These are phyloP conservation scores for Pemphredon lugubris DNA, from an alignment of 2,888 invertebrate species.

Conservation along the genomic window DNA sequence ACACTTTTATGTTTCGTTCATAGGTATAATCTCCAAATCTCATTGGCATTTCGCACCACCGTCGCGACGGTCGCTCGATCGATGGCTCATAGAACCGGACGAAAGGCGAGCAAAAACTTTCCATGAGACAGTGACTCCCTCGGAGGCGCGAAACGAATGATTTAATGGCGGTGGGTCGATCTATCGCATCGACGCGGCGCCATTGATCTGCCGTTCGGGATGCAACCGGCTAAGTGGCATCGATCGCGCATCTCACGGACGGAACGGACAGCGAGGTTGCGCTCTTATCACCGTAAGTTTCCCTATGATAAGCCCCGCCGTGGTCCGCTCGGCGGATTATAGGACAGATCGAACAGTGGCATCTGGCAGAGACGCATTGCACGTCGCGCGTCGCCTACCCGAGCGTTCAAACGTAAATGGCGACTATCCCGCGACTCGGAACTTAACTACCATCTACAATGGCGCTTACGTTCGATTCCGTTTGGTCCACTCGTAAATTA, in stretches of 20 bases:
- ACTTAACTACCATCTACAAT: too few relatives aligned
- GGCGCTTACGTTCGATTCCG: too few relatives aligned
- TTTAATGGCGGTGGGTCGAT: constrained; percentile 55
- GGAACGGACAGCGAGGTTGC: constrained; percentile 27
- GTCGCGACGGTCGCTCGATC: neutral
- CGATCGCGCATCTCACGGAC: constrained; percentile 38
- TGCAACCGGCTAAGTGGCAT: constrained; percentile 26
- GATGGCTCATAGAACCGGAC: neutral
- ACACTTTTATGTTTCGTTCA: too few relatives aligned
- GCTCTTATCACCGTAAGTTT: constrained; percentile 35
- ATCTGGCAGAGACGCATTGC: constrained; percentile 66
- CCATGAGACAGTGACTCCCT: neutral
- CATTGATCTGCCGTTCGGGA: constrained; percentile 60
- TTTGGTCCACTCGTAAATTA: too few relatives aligned
- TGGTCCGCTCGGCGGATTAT: constrained; percentile 21
- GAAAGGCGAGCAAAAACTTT: neutral
- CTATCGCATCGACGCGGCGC: constrained; percentile 60
- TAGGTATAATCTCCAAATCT: too few relatives aligned
- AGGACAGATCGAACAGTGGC: constrained; percentile 58
- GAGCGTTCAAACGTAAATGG: too few relatives aligned
- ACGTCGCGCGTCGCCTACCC: constrained; percentile 20
- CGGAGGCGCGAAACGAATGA: constrained; percentile 59
- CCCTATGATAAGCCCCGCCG: constrained; percentile 32
- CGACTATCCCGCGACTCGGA: too few relatives aligned
- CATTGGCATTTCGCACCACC: too few relatives aligned